Base-by-base conservation (phyloP, 1,140 invertebrate genomes). In the Saccostrea cuccullata region DNA sequence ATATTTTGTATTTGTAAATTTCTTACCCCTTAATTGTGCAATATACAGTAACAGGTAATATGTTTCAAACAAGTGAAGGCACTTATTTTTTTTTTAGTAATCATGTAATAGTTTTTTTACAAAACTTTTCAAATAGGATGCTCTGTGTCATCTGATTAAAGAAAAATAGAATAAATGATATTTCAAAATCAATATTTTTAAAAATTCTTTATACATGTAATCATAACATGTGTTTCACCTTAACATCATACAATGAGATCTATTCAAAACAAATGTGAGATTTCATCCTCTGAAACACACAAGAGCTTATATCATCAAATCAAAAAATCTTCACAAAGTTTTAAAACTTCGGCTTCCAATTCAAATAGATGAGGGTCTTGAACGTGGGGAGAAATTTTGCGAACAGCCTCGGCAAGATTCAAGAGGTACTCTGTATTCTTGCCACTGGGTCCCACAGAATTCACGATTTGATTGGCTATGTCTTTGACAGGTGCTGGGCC, bases 371-470 rank as follows among this genome's bases (percentile, higher is more conserved):
- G 98, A 11, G 89, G 55, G 90, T 95, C 95, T 15, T 96, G 87
- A 0, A 96, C 95, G 67, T 96, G 95, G 0, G 97, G 97, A 55
- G 96, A 97, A 40, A 98, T 95, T 55, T 95, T 92, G 91, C 97
- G 95, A 97, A 98, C 97, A 0, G 97, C 96, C 55, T 96, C 95
- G 0, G 97, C 97, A 89, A 99, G 95, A 92, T 98, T 97, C 89
- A 97, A 97, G 0, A 99, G 95, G 96, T 99, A 99, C 90, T 98
- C 98, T 64, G 96, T 96, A 94, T 99, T 99, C 5, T 96, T 94
- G 0, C 98, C 98, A 94, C 98, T 98, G 0, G 97, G 97, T 0
- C 98, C 98, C 56, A 95, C 93, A 23, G 97, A 96, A 56, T 95
- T 94, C 23, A 96, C 95, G 82, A 99, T 97, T 93, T 98, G 97